Evolutionary conservation across 2,888 invertebrate species (phyloP), one percentile per base, ranked within the genome.

Genomic region (Leptopilina myrica): DNA sequence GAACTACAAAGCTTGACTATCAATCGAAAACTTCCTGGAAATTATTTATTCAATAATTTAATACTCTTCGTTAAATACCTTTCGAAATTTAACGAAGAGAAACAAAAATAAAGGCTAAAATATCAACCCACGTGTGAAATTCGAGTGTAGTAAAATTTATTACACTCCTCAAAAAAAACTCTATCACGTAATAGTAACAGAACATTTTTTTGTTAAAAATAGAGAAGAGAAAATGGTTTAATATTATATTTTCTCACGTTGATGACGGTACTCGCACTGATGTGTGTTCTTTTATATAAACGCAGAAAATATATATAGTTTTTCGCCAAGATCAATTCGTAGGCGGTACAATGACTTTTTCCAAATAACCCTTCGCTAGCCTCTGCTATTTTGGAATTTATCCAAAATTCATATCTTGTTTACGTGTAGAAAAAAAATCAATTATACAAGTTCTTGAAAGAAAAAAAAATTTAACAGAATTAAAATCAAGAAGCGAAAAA

Each of bases 281-380:
- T 49, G n/a, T n/a, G n/a, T n/a, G 43, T 49, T 64, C 33, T 33
- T 26, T 43, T 43, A 43, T 43, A 43, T 43, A 43, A 43, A 43
- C 43, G 8, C 43, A 43, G 43, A 6, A 43, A 20, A 20, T 20
- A 20, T 43, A 69, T 26, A 69, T 26, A n/a, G 7, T 7, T 14
- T 69, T 53, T 53, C 33, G 69, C 53, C 69, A 69, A 69, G 49
- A 53, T 20, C 49, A 53, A 33, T 69, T 69, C 53, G 69, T 69
- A 69, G 69, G 69, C 53, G 69, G 69, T 69, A 69, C 69, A 69
- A 69, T 69, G 69, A 69, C 69, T 69, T 69, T 20, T 69, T 53
- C 33, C 69, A 69, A 69, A 49, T 12, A 33, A 33, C 33, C 33
- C 33, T 20, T 20, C 20, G n/a, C n/a, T n/a, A n/a, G n/a, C 20